Evolutionary conservation across 2,113 vertebrate genomes (phyloP), one percentile per base, ranked within the genome.

Genomic region (Gallinago paraguaiae): DNA sequence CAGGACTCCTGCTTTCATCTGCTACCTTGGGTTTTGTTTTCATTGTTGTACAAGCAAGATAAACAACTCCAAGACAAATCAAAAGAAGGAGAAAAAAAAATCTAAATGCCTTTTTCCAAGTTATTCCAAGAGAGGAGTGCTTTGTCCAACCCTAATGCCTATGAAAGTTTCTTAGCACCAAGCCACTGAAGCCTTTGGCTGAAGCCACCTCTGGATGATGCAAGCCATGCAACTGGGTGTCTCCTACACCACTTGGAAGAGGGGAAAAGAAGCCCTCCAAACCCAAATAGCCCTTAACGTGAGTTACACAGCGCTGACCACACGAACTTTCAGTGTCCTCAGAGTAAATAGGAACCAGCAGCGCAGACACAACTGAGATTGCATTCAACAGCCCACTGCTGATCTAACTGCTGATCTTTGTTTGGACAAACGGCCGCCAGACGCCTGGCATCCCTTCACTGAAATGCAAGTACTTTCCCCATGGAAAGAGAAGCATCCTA

Each of bases 1-100:
- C 57, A 87, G 69, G 80, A 75, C 14, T 79, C 28, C 35, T 51
- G 74, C 74, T 88, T 94, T 95, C 72, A 89, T 95, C 81, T 89
- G n/a, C 69, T 91, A 33, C 56, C 64, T 59, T 35, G 22, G 19
- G 51, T 64, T 88, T 93, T 92, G 75, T 85, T 94, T 92, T 89
- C 31, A 17, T 28, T 64, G 53, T 35, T 86, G 28, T 72, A 88
- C 51, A 76, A 96, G 54, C 30, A 94, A 82, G 23, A 18, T 60
- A 71, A 93, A 86, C 45, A 84, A 64, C 9, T 82, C 20, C 35
- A 86, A 79, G 53, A 70, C 11, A 83, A 90, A 95, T 37, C 33
- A 74, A 59, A 95, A 72, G 13, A 6, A 8, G 11, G 13, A 31
- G 5, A 4, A 5, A 11, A 23, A 37, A 35, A 53, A 33, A 46